Evolutionary conservation across 2,797 vertebrate genomes (phyloP).

Genomic region (Mus caroli): DNA sequence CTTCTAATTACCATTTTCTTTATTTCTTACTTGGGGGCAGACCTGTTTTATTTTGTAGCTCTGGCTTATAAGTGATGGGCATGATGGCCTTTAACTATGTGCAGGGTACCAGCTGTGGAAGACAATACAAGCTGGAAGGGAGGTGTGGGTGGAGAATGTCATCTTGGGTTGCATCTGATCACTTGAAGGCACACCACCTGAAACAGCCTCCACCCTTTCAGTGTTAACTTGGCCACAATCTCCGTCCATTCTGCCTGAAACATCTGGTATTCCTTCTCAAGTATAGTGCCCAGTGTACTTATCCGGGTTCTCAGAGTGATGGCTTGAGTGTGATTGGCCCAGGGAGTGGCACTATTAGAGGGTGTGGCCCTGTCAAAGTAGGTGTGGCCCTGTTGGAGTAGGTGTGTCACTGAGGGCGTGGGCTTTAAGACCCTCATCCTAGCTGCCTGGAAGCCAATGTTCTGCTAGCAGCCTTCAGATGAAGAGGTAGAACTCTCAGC

Average conservation of each 20-base stretch:
- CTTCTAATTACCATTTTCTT: background rate
- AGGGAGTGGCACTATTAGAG: background rate
- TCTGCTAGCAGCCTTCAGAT: background rate
- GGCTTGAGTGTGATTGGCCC: background rate
- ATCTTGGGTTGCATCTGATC: fast-evolving
- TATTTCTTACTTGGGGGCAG: background rate
- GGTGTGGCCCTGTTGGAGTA: no score
- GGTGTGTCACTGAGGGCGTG: background rate
- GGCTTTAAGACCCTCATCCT: background rate
- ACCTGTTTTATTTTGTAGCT: background rate
- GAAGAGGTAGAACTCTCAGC: background rate
- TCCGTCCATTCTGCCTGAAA: background rate
- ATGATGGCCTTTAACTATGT: background rate
- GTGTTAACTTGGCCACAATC: background rate
- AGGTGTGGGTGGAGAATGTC: fast-evolving
- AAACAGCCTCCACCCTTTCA: background rate
- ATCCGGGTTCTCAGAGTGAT: background rate
- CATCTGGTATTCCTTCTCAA: background rate
- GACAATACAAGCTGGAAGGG: no score
- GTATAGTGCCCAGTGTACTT: no score
- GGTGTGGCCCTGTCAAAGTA: background rate
- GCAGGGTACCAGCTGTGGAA: fast-evolving
- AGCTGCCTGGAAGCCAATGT: no score
- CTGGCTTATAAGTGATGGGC: background rate
- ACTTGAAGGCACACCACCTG: fast-evolving